Evolutionary conservation across 2,113 vertebrate species (phyloP), one percentile per base, ranked within the genome.

Genomic region (Piprites chloris): DNA sequence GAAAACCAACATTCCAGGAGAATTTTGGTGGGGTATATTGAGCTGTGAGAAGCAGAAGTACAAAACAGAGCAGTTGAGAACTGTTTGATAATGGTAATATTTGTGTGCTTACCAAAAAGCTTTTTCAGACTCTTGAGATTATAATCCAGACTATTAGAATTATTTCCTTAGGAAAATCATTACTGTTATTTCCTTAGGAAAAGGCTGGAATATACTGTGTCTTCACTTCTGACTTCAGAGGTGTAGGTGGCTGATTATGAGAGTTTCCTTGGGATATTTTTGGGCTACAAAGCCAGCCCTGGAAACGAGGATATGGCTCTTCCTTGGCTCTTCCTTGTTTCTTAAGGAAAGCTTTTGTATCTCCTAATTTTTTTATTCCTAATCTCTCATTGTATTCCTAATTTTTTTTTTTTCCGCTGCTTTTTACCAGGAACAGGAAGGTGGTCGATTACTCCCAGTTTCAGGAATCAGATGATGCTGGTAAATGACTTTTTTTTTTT

Each of bases 361-460:
- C 86, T 93, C 49, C 87, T 53, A 59, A 56, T 67, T 2, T 41
- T 46, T 46, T 46, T 19, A 46, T 46, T 46, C 44, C 44, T 46
- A 4, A 46, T 21, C 44, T 46, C 44, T 46, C 9, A 46, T 46
- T 75, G 16, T 69, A 95, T 93, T 95, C 69, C 68, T 96, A 14
- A 96, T 75, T n/a, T n/a, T 10, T 41, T 32, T 91, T 85, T 20
- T 17, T 12, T 8, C 17, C 20, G 6, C 14, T 49, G 6, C 16
- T 82, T 92, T 82, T 94, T 19, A 66, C 95, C 98, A 99, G 99
- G 98, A 99, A 99, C 98, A 99, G 99, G 98, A 99, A 99, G 97
- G 99, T 99, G 96, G 99, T 99, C 92, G 99, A 99, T 98, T 99
- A 99, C 97, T 99, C 99, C 93, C 99, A 99, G 97, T 99, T 99